Base-by-base conservation (phyloP, 35 echinoderm and acorn worm genomes). In the Chiridota heheva region DNA sequence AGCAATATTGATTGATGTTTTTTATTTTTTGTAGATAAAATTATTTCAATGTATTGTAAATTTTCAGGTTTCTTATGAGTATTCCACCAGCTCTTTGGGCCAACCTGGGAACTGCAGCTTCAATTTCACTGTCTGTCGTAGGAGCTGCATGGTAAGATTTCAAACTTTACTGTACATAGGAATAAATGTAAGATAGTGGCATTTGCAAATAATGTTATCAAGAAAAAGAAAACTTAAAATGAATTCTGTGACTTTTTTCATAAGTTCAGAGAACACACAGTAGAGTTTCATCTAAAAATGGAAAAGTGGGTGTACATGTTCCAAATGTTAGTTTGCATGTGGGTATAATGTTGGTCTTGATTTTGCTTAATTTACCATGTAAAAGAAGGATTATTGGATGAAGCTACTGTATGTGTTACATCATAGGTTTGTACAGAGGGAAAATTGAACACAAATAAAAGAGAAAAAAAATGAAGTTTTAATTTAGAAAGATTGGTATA, bases 111-210 rank as follows among this genome's bases (percentile, higher is more conserved):
- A 82, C 92, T 48, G 89, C 69, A 48, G 69, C 80, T 27, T 87
- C 95, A 2, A 98, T 98, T 36, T 75, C 95, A 65, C 67, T 98
- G 13, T 98, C 95, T 39, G 95, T 98, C 17, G 85, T 98, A 24
- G 95, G 95, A 39, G 95, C 95, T 58, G 95, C 95, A 42, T 98
- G 95, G 95, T 98, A 69, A 86, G 93, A 25, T 83, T 20, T 39
- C 44, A 42, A 39, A 67, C 18, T 3, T 67, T 40, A 6, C 12
- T 16, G 6, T 15, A 41, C 7, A 16, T 10, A 42, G 13, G 18
- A 6, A 41, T 37, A 10, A 37, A 58, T 28, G 5, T 6, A 8
- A 28, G 17, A 24, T 53, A 7, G 6, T 16, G 5, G 5, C 5
- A 10, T 58, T 61, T 22, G 13, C 16, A 8, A 61, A 27, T 58